phyloP scores from a whole-genome alignment of 2,113 vertebrate species.

The Platichthys flesus region DNA sequence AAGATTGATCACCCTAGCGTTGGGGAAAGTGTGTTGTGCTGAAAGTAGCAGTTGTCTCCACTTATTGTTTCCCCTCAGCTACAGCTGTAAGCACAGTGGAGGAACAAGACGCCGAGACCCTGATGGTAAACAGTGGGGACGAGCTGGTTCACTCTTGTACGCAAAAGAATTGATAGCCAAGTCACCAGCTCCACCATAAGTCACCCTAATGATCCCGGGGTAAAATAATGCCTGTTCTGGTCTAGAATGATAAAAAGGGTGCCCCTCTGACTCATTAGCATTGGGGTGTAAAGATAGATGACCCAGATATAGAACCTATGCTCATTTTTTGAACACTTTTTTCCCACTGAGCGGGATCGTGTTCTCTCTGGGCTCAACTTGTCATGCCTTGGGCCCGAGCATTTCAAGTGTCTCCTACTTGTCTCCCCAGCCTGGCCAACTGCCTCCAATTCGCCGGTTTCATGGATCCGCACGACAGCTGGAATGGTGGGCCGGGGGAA shows the following conservation, averaged over 20 bases:
- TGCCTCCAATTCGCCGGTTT: slow-evolving; percentile 45
- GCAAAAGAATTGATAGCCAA: slow-evolving; percentile 75
- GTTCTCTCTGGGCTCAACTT: slow-evolving; percentile 30
- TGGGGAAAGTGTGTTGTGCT: slow-evolving; percentile 56
- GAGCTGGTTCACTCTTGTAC: slow-evolving; percentile 71
- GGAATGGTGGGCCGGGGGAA: slow-evolving; percentile 51
- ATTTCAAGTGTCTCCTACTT: slow-evolving; percentile 34
- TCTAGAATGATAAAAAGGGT: slow-evolving; percentile 80
- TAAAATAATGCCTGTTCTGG: slow-evolving; percentile 82
- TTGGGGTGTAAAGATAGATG: slow-evolving; percentile 80
- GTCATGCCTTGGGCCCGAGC: slow-evolving; percentile 29
- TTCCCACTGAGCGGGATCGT: slow-evolving; percentile 32
- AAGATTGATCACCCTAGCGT: slow-evolving; percentile 71
- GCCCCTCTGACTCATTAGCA: slow-evolving; percentile 82
- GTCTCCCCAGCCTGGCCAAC: slow-evolving; percentile 30
- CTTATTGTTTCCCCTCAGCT: slow-evolving; percentile 53
- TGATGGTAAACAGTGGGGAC: slow-evolving; percentile 66
- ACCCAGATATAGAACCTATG: slow-evolving; percentile 79
- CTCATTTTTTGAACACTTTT: slow-evolving; percentile 73
- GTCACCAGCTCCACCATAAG: slow-evolving; percentile 74
- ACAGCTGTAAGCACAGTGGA: slow-evolving; percentile 38
- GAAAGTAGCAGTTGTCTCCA: slow-evolving; percentile 60
- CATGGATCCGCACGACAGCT: slow-evolving; percentile 56
- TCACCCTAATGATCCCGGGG: slow-evolving; percentile 83
- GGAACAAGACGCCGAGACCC: slow-evolving; percentile 44